Evolutionary conservation across 2,888 invertebrate species (phyloP), one percentile per base, ranked within the genome.

Genomic region (Ichneumoninae sp.): DNA sequence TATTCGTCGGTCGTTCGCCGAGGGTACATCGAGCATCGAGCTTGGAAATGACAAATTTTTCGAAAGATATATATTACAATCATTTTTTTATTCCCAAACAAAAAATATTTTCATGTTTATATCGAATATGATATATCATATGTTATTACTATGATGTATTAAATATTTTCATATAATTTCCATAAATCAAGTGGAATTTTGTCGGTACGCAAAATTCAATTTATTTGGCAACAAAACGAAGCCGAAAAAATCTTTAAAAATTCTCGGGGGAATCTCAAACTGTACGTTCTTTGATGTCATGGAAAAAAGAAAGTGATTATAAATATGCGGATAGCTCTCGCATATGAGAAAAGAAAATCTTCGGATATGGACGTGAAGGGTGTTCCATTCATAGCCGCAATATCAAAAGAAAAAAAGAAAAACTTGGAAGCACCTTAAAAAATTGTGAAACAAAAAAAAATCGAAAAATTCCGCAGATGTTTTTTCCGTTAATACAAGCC

Each of bases 1-100:
- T 71, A 76, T 69, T 52, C 40, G 52, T 54, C 71, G 36, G 7
- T 36, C 71, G 54, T 33, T n/a, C 13, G 71, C 19, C 10, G 30
- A 13, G 16, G 3, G 6, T 5, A 36, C 52, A 50, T 30, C 47
- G n/a, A 40, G 44, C 63, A 70, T 63, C 36, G 36, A 54, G 44
- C 10, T 7, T 57, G 26, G 26, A 26, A 57, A 57, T 57, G 57
- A 57, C 22, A 57, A 57, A 57, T 13, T 57, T 57, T 16, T 47
- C 16, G 13, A 16, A 16, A 13, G 26, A 0, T 6, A 63, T 30
- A 63, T 16, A 63, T 30, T 33, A 6, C 30, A 63, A 63, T 63
- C 13, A 63, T 30, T 63, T 63, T 5, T 57, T 57, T 57, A 13
- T 26, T 22, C 3, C 3, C 26, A 1, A 4, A 57, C 16, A 10